Percentiles rank a stretch among this genome's conserved stretches.
phyloP scores from a whole-genome alignment of 2,113 vertebrate genomes.

The Eidolon helvum region DNA sequence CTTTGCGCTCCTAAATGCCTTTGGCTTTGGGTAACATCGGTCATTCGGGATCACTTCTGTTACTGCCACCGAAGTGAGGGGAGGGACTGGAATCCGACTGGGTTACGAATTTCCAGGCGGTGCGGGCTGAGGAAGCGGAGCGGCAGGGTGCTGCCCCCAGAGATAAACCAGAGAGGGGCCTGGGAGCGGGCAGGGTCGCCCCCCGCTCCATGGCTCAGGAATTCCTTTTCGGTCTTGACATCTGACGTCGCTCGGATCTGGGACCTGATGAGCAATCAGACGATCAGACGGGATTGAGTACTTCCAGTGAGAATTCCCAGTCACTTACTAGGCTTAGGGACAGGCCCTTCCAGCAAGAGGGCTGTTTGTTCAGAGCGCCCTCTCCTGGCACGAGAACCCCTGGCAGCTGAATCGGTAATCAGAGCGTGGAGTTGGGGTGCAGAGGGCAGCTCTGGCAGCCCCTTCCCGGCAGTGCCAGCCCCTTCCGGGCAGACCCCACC shows the following conservation, averaged over 20 bases:
- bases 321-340: too few relatives aligned
- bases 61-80: fast-evolving
- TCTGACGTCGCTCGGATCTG: fast-evolving
- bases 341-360: too few relatives aligned
- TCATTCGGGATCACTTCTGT: fast-evolving
- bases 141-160: background rate
- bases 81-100: background rate
- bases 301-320: background rate
- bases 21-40: too few relatives aligned
- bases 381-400: background rate
- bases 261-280: fast-evolving
- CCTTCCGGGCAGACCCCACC: fast-evolving
- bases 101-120: fast-evolving
- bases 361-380: background rate
- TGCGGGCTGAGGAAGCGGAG: background rate
- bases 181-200: background rate
- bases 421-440: fast-evolving
- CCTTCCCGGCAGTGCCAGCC: too few relatives aligned
- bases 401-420: background rate
- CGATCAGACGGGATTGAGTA: too few relatives aligned
- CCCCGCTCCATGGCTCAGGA: background rate
- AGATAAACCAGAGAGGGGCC: background rate
- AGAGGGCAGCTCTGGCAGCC: too few relatives aligned
- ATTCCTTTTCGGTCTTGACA: background rate
- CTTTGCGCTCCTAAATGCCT: fast-evolving